Evolutionary conservation across 2,797 vertebrate species (phyloP).

Genomic region (Oreortyx pictus): DNA sequence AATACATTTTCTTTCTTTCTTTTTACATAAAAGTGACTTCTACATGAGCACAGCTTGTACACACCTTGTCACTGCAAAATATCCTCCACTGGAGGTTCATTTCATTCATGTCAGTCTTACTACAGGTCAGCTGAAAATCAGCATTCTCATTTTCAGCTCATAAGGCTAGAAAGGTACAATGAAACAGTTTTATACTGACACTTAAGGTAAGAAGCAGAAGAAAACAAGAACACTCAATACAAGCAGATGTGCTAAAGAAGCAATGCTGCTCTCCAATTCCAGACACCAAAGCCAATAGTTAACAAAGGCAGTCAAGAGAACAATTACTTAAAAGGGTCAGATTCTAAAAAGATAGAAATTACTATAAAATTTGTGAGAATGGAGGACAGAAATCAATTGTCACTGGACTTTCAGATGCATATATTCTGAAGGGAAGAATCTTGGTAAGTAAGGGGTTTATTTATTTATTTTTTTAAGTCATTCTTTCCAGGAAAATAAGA

Average conservation of each 20-base stretch:
- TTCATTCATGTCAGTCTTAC: conserved; percentile 11
- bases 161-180: neutral
- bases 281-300: neutral
- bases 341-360: conserved; percentile 6
- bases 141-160: conserved; percentile 1
- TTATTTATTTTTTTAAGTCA: neutral
- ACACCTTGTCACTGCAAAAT: conserved; percentile 1
- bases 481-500: neutral
- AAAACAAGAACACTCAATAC: neutral
- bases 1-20: neutral
- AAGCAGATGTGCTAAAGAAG: neutral
- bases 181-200: neutral
- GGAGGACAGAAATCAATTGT: neutral
- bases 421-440: neutral
- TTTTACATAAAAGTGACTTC: neutral
- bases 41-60: neutral
- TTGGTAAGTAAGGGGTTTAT: neutral
- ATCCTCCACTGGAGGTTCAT: neutral
- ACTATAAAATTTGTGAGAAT: neutral
- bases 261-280: neutral
- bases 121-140: conserved; percentile 32
- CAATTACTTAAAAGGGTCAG: conserved; percentile 14
- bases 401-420: neutral
- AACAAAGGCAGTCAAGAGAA: neutral
- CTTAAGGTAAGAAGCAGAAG: neutral